phyloP scores from a whole-genome alignment of 2,797 vertebrate genomes.

The Glyptemys insculpta region DNA sequence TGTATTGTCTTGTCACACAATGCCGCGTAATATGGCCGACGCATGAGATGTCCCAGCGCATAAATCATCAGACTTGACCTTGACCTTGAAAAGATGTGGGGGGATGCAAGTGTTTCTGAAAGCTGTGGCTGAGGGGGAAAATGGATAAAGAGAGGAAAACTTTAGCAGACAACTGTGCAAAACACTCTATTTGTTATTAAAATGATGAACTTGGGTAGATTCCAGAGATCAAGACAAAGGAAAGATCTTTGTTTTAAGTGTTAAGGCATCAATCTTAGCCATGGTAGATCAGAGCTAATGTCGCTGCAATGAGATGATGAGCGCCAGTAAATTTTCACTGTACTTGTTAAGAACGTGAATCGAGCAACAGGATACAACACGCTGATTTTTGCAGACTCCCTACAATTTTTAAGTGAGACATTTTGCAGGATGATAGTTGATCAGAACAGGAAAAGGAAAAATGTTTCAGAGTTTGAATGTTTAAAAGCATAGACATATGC shows the following conservation, averaged over 20 bases:
- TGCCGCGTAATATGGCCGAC: not conserved
- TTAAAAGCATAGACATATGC: not conserved
- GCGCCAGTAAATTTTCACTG: not conserved
- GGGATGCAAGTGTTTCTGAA: not conserved
- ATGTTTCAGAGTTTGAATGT: not conserved
- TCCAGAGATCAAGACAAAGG: constrained; percentile 35
- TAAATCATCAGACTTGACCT: constrained; percentile 37
- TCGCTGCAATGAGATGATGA: not conserved
- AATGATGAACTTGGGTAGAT: constrained; percentile 31
- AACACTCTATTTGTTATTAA: constrained; percentile 6
- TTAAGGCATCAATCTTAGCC: constrained; percentile 24
- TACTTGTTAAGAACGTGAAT: not conserved
- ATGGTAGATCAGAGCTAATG: not conserved
- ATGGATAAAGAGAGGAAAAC: not conserved
- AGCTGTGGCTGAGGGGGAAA: not conserved
- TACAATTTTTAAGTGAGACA: not conserved
- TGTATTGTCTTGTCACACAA: constrained; percentile 42
- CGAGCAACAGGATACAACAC: not conserved
- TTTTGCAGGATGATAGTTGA: not conserved
- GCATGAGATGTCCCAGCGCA: constrained; percentile 37
- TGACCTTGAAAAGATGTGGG: constrained; percentile 29
- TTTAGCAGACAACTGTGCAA: constrained; percentile 11
- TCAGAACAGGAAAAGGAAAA: not conserved
- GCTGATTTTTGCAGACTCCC: not conserved
- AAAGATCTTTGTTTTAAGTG: constrained; percentile 26